Evolutionary conservation across 2,888 invertebrate genomes (phyloP).

Genomic region (Acanthacorydalis orientalis): DNA sequence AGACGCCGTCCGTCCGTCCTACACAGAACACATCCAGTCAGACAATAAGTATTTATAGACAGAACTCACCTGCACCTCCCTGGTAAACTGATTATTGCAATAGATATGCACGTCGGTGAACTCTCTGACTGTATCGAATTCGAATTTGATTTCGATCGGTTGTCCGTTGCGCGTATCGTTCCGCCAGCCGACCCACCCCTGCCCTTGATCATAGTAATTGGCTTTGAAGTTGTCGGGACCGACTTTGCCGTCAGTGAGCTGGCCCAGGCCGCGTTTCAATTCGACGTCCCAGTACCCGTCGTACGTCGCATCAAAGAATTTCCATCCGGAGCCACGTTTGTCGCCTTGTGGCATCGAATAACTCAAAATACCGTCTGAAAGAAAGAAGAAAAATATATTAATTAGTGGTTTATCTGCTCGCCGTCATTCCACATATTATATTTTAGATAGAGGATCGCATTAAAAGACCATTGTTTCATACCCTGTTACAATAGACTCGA

Average conservation of each 20-base stretch:
- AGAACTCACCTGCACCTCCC: constrained; percentile 55
- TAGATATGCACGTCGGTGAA: constrained; percentile 68
- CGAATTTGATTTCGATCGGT: constrained; percentile 53
- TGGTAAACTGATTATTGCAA: constrained; percentile 72
- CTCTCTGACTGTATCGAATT: constrained; percentile 76
- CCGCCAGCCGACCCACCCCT: constrained; percentile 86
- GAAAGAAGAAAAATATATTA: neutral
- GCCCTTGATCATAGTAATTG: constrained; percentile 38
- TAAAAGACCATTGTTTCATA: no score
- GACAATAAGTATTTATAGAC: neutral
- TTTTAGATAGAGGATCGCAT: no score
- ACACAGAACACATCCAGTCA: no score
- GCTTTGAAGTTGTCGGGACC: constrained; percentile 59
- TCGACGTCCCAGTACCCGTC: constrained; percentile 70
- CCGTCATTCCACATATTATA: no score
- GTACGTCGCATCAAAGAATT: constrained; percentile 70
- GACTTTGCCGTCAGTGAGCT: constrained; percentile 64
- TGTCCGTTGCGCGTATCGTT: constrained; percentile 49
- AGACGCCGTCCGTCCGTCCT: no score
- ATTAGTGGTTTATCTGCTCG: no score
- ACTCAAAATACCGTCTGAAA: constrained; percentile 61
- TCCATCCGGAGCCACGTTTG: constrained; percentile 59
- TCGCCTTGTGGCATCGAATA: constrained; percentile 84
- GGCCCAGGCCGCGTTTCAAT: constrained; percentile 64
- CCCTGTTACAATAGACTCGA: no score